These are phyloP conservation scores for Syncerus caffer DNA, from an alignment of 2,797 vertebrate genomes.

Conservation along the genomic window DNA sequence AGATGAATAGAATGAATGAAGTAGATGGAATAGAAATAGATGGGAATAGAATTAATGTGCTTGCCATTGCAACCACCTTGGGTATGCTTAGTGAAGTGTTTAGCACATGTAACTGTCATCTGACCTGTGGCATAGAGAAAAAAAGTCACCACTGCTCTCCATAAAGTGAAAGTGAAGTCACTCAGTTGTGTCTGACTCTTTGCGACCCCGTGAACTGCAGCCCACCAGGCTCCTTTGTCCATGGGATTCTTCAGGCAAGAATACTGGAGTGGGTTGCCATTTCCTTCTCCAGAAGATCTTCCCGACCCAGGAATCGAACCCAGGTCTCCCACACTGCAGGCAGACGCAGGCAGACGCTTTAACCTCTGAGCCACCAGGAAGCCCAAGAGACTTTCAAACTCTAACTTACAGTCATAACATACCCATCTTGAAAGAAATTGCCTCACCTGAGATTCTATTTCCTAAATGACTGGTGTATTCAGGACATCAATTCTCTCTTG, in stretches of 20 bases:
- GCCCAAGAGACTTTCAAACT: background rate
- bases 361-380: too few species aligned
- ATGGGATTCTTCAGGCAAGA: too few species aligned
- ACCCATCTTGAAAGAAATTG: background rate
- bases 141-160: background rate
- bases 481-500: background rate
- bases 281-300: too few species aligned
- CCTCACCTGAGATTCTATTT: background rate
- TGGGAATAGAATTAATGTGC: background rate
- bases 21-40: background rate
- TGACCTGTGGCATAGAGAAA: background rate
- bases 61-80: background rate
- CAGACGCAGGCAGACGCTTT: too few species aligned
- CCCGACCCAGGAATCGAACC: rapidly evolving
- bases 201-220: too few species aligned
- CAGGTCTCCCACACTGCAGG: too few species aligned
- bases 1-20: background rate
- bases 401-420: background rate
- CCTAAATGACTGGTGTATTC: background rate
- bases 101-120: background rate
- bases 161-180: too few species aligned
- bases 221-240: too few species aligned
- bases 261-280: too few species aligned
- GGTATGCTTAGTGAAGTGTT: background rate
- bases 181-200: too few species aligned